Base-by-base conservation (phyloP, 2,888 invertebrate species). In the Margaritifera margaritifera region DNA sequence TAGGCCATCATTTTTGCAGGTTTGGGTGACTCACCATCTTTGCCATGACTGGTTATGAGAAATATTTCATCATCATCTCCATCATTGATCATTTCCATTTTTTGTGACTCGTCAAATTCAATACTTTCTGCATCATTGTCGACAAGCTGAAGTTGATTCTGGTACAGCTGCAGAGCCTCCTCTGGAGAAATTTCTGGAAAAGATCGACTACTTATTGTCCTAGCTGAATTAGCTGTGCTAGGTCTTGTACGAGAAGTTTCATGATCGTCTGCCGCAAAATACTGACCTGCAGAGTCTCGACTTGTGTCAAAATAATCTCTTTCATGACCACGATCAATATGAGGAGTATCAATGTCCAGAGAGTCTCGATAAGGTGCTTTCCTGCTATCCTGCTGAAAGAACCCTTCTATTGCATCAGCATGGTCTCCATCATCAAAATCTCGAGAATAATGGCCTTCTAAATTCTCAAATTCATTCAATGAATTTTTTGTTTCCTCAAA, bases 131-230 rank as follows among this genome's bases (percentile, higher is more conserved):
- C 79, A 64, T 79, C 79, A 50, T 71, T 64, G 31, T 73, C 78
- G 20, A 71, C 61, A 22, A 72, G 69, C 54, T 78, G 74, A 6
- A 78, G 51, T 61, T 76, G 68, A 20, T 78, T 78, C 25, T 78
- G 73, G 63, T 82, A 78, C 22, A 79, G 66, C 68, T 80, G 70
- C 15, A 80, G 63, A 19, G 82, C 84, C 68, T 84, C 84, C 62
- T 82, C 84, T 20, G 83, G 83, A 11, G 80, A 81, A 25, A 85
- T 82, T 62, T 85, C 84, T 8, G 86, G 86, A 69, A 86, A 84
- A 6, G 82, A 82, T 27, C 78, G 75, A 65, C 81, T 82, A 67
- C 84, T 83, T 61, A 85, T 75, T n/a, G 84, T 84, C n/a, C 80
- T 69, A 19, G 78, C 79, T 5, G 86, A 86, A 53, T 80, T 80